Percentiles rank a stretch among this genome's conserved stretches.
Evolutionary conservation across 2,797 vertebrate species (phyloP).

Genomic region (Poecilia velifera): DNA sequence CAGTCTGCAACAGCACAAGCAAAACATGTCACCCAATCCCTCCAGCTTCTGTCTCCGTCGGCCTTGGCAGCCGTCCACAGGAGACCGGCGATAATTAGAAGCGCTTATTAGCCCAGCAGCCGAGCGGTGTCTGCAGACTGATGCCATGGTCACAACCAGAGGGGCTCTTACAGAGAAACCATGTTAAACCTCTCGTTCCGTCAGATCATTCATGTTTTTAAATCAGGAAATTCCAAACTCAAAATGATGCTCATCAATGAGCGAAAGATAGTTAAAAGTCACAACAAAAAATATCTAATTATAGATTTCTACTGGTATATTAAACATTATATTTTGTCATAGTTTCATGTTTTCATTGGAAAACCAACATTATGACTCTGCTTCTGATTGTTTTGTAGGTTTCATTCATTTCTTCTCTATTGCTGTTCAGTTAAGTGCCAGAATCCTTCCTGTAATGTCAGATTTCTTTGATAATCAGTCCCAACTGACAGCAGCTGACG

Average conservation of each 20-base stretch:
- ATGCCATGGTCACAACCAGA: not conserved
- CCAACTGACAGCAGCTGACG: not conserved
- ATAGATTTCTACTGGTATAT: not conserved
- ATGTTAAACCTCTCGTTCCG: not conserved
- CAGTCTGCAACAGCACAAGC: not conserved
- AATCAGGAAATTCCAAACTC: not conserved
- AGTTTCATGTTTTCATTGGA: too few relatives aligned
- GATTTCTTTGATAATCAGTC: not conserved
- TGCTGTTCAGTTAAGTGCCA: not conserved
- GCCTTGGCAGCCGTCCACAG: not conserved
- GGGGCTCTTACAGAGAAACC: not conserved
- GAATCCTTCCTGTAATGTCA: not conserved
- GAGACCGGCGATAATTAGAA: not conserved
- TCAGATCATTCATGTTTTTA: not conserved
- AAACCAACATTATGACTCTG: not conserved
- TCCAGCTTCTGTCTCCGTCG: not conserved
- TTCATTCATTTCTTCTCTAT: not conserved
- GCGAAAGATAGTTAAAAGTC: not conserved
- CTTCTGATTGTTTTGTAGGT: not conserved
- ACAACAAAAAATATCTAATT: not conserved
- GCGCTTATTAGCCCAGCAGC: not conserved
- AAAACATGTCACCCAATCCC: constrained; percentile 1
- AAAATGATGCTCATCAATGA: not conserved
- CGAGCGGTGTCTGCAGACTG: constrained; percentile 8
- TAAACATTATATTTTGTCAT: not conserved